These are phyloP conservation scores for Denticeps clupeoides DNA, from an alignment of 2,797 vertebrate species.

Conservation along the genomic window DNA sequence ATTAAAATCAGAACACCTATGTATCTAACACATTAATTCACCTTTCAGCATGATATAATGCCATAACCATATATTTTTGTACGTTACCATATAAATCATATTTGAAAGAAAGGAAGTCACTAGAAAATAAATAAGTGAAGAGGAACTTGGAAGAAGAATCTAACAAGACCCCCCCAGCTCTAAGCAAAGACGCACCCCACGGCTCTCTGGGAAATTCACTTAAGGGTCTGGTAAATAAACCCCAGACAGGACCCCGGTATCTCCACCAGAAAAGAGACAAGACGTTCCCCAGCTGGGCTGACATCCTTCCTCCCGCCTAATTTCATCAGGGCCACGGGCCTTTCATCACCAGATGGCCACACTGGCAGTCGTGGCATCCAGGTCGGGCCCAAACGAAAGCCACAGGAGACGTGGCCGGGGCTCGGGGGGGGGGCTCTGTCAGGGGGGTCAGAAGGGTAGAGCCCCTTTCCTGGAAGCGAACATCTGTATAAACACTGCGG, in stretches of 20 bases:
- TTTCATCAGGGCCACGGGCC: slow-evolving; percentile 20
- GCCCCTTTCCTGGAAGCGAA: slow-evolving; percentile 47
- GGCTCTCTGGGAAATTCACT: slow-evolving; percentile 16
- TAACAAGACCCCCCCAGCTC: slow-evolving; percentile 9
- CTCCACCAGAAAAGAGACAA: slow-evolving; percentile 27
- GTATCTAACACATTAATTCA: too few relatives aligned
- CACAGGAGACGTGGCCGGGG: slow-evolving; percentile 25
- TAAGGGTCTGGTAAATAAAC: slow-evolving; percentile 28
- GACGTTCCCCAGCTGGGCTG: slow-evolving; percentile 37
- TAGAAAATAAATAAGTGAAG: too few relatives aligned
- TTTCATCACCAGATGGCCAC: slow-evolving; percentile 33
- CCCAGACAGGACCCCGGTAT: slow-evolving; percentile 14
- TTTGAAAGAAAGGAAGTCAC: too few relatives aligned
- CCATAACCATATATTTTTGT: too few relatives aligned
- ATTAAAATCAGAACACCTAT: too few relatives aligned
- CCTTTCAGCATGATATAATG: too few relatives aligned
- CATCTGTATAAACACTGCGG: slow-evolving; percentile 87
- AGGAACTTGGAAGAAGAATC: background rate
- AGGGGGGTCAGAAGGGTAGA: slow-evolving; percentile 21
- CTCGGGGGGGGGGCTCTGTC: background rate
- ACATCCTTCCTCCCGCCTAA: slow-evolving; percentile 25
- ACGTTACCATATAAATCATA: too few relatives aligned
- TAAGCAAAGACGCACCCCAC: slow-evolving; percentile 7
- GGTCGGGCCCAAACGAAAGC: slow-evolving; percentile 33
- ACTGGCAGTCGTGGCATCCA: slow-evolving; percentile 38